Base-by-base conservation (phyloP, 2,888 invertebrate species). In the Meiosimyza platycephala region DNA sequence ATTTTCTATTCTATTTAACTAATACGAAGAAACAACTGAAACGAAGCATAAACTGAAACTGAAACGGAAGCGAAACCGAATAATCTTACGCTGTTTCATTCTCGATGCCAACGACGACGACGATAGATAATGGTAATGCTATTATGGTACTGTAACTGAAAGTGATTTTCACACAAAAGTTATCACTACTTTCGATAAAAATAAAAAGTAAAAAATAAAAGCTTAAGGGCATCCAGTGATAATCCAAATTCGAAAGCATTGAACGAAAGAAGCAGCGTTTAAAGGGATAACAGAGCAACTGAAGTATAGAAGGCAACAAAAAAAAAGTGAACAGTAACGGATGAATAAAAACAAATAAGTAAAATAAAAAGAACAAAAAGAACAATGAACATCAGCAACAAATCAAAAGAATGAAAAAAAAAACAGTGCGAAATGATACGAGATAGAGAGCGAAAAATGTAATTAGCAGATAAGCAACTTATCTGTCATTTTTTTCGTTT, bases 141-240 rank as follows among this genome's bases (percentile, higher is more conserved):
- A 62, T 69, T 60, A 60, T 54, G 55, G 55, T 47, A 40, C 18
- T 28, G 66, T 16, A 54, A 66, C 51, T 62, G 69, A 52, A 70
- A 70, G 54, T 63, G 70, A 70, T 70, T 70, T 70, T 70, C 63
- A 54, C 70, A 62, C 62, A 63, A 63, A 63, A 47, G 62, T 70
- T 70, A 63, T 54, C 62, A 28, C 69, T 16, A 51, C 62, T 40
- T n/a, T 40, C 40, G 40, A 40, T 40, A 40, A 40, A 54, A 54
- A 54, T n/a, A 54, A 18, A 15, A 54, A 54, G 54, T 7, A 18
- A 54, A 54, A 18, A 54, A 2, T 11, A 15, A 40, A 40, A 40
- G 40, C 40, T 40, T 40, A 40, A 40, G 40, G 40, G 40, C 40
- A 40, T 40, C 9, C 40, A 40, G 40, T 40, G 40, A 40, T 40